A percentile compares a stretch with the other conserved stretches of the same genome.
These are phyloP conservation scores for Phoenoteleia sp. DNA, from an alignment of 2,888 invertebrate species.

Conservation along the genomic window DNA sequence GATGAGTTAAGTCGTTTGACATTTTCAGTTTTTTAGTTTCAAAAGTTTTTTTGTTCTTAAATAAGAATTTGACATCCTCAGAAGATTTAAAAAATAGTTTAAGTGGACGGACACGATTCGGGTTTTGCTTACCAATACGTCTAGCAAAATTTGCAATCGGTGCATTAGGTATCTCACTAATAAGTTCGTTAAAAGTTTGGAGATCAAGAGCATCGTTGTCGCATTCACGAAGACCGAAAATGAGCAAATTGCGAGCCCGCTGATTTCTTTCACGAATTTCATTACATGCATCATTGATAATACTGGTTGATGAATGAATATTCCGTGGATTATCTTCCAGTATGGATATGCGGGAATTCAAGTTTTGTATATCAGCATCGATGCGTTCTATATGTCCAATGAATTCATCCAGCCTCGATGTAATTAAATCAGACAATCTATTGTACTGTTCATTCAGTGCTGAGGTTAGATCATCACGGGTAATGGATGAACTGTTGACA, in stretches of 20 bases:
- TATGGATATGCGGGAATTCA: background rate
- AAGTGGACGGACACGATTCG: background rate
- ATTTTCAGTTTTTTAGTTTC: background rate
- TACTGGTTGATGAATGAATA: background rate
- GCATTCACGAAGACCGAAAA: background rate
- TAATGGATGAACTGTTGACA: no score
- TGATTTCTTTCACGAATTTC: background rate
- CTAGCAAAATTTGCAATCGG: background rate
- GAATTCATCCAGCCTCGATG: no score
- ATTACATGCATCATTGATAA: background rate
- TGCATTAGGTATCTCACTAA: background rate
- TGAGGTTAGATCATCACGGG: no score
- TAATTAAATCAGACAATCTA: no score
- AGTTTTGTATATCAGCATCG: no score
- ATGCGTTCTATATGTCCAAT: no score
- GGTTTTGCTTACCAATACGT: background rate
- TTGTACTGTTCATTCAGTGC: no score
- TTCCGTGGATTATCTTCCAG: background rate
- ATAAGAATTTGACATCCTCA: background rate
- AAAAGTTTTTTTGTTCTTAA: background rate
- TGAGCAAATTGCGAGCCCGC: background rate
- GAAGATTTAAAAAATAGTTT: background rate
- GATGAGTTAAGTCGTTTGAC: background rate
- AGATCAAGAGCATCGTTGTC: background rate
- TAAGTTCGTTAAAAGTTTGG: background rate